These are phyloP conservation scores for Carapus acus DNA, from an alignment of 2,797 vertebrate genomes.

Conservation along the genomic window DNA sequence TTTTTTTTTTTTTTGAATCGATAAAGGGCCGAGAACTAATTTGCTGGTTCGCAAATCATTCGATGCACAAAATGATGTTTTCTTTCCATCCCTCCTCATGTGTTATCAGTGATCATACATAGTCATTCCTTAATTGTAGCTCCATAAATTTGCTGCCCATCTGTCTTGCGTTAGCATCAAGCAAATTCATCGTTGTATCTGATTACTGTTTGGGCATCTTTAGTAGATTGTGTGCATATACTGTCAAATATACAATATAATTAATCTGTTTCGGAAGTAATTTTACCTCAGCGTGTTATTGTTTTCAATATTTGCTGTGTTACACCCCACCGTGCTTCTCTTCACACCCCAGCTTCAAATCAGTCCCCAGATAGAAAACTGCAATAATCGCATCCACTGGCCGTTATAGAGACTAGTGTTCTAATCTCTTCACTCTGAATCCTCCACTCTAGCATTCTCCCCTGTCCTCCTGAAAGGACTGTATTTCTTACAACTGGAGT, in stretches of 20 bases:
- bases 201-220: too few relatives aligned
- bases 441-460: constrained; percentile 22
- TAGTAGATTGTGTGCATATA: too few relatives aligned
- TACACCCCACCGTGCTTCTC: constrained; percentile 12
- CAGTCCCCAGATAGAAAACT: constrained; percentile 10
- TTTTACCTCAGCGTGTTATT: not conserved
- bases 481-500: constrained; percentile 41
- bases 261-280: constrained; percentile 11
- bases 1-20: not conserved
- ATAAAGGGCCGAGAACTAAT: too few relatives aligned
- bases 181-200: too few relatives aligned
- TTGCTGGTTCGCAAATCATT: too few relatives aligned
- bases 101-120: too few relatives aligned
- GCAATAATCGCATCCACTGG: not conserved
- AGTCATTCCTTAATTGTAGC: too few relatives aligned
- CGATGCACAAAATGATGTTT: too few relatives aligned
- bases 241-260: constrained; percentile 17
- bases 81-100: too few relatives aligned
- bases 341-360: constrained; percentile 23
- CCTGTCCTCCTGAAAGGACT: constrained; percentile 12
- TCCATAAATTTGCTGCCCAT: too few relatives aligned
- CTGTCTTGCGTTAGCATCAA: too few relatives aligned
- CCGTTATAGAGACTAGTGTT: not conserved
- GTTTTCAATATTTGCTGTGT: constrained; percentile 1
- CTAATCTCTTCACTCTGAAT: constrained; percentile 13